A percentile compares a stretch with the other conserved stretches of the same genome.
Evolutionary conservation across 2,888 invertebrate species (phyloP).

Genomic region (Eurytoma californica): DNA sequence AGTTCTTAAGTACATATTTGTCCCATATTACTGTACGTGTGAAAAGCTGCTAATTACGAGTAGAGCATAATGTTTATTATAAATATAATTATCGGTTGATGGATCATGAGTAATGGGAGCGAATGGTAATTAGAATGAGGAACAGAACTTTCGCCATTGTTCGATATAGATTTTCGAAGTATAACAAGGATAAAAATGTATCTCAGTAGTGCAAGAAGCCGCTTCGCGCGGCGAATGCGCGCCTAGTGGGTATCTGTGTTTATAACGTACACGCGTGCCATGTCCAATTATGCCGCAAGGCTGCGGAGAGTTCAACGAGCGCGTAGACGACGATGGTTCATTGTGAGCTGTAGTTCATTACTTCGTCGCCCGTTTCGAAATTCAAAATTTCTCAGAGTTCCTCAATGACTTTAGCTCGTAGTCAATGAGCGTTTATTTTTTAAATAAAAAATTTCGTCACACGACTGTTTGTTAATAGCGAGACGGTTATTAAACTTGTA

Average conservation of each 20-base stretch:
- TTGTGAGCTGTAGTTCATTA: conserved; percentile 20
- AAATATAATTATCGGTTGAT: background rate
- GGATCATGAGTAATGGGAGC: background rate
- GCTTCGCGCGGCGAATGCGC: background rate
- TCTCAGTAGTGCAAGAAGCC: conserved; percentile 30
- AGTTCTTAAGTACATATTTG: too few relatives aligned
- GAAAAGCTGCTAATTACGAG: background rate
- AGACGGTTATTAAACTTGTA: background rate
- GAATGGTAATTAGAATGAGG: conserved; percentile 14
- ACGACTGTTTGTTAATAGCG: conserved; percentile 10
- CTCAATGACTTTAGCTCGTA: background rate
- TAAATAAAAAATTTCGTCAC: conserved; percentile 30
- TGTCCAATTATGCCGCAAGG: conserved; percentile 45
- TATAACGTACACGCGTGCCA: conserved; percentile 34
- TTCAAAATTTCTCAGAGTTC: conserved; percentile 29
- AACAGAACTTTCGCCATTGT: conserved; percentile 37
- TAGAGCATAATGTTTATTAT: background rate
- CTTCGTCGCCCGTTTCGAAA: conserved; percentile 32
- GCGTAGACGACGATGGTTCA: conserved; percentile 33
- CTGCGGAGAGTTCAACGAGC: conserved; percentile 55
- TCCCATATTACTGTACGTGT: too few relatives aligned
- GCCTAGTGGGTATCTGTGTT: background rate
- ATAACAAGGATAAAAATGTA: conserved; percentile 28
- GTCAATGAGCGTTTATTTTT: background rate
- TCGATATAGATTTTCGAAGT: conserved; percentile 6